Base-by-base conservation (phyloP, 2,113 vertebrate genomes). In the Colinus virginianus region DNA sequence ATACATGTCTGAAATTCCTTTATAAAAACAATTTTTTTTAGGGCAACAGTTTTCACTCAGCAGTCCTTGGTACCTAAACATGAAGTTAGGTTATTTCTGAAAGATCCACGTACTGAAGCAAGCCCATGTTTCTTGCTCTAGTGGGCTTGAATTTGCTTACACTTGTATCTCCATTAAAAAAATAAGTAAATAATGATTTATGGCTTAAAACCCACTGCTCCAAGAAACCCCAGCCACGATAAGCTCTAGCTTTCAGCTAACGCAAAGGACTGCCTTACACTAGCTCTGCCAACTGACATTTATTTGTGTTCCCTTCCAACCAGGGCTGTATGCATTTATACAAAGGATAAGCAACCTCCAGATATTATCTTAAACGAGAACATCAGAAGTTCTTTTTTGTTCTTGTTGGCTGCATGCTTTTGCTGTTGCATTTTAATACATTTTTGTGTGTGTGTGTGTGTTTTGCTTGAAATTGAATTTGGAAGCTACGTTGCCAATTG, bases 181-280 rank as follows among this genome's bases (percentile, higher is more conserved):
- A 25, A 62, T 0, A 75, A 78, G 69, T 20, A 58, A 0, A 48
- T 59, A 72, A 59, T 40, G 71, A 8, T 36, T 36, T 36, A 69
- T 9, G 32, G 40, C 53, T 79, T 81, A 64, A 84, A 69, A 2
- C 2, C 11, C 63, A 81, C 23, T 45, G 42, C 7, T 80, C 17
- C 81, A 32, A 84, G 62, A 64, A 76, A 95, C 86, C 67, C 88
- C 88, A 88, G 48, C 15, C 21, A 38, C 11, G 32, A 43, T 18
- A 77, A 94, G 5, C 19, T 84, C 48, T 87, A 82, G 92, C 84
- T 89, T 90, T 48, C 20, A 14, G 26, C 70, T 89, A 82, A 89
- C 63, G 81, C 67, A 62, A 90, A n/a, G 53, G 66, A 90, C 19
- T 68, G 25, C 69, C 32, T 42, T 84, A 79, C 53, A 87, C 43